Base-by-base conservation (phyloP, 2,888 invertebrate genomes). In the Heliconius hortense region DNA sequence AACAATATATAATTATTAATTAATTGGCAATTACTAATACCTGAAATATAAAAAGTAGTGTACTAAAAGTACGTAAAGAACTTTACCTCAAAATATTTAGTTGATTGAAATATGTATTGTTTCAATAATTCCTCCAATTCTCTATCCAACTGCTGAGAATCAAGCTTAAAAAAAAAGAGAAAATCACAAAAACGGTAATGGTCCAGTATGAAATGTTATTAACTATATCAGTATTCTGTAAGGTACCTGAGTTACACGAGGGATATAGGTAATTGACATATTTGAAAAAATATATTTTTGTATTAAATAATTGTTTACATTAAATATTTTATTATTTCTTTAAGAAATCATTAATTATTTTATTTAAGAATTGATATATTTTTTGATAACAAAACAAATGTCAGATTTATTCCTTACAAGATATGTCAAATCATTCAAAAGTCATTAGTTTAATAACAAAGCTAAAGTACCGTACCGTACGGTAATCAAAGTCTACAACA, bases 81-180 rank as follows among this genome's bases (percentile, higher is more conserved):
- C 11, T 59, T n/a, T 90, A 96, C 96, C 85, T 96, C 95, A 81
- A 97, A 92, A 83, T 95, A 95, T 84, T 96, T 96, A 3, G 95
- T 90, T 67, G 96, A 95, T 81, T 96, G 94, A 76, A 95, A 94
- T 26, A 96, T 85, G 80, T 96, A 95, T 75, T 95, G 94, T 79
- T 95, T 95, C 69, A 98, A 94, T 69, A 97, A 92, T 79, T 96
- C 96, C 78, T 96, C 95, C 71, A 98, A 95, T 91, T 98, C 97
- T 79, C 95, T 95, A 87, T 98, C 98, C 59, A 98, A 91, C 82
- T 96, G 96, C n/a, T 96, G 94, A 43, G 97, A 97, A 90, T 98
- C 98, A 78, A 97, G 92, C 95, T 97, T 82, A 92, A 88, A 53
- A 53, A n/a, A 26, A 70, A 15, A 53, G 39, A 56, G 26, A 56